Base-by-base conservation (phyloP, 2,888 invertebrate species). In the Salpingus planirostris region DNA sequence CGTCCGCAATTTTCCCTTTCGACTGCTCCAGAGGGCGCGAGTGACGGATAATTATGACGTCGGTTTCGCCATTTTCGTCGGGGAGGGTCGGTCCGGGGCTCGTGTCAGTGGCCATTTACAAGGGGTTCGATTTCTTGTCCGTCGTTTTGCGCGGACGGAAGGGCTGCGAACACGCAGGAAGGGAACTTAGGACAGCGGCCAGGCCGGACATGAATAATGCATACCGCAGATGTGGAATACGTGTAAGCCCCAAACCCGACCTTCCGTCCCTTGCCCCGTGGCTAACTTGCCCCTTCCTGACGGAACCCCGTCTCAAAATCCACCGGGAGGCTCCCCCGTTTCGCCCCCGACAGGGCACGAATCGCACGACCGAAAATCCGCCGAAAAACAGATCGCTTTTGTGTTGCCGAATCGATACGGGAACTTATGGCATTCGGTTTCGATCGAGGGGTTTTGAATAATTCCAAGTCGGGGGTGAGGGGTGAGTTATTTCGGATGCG, bases 141-240 rank as follows among this genome's bases (percentile, higher is more conserved):
- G 43, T 44, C 30, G 31, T 13, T 35, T 32, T 24, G 15, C 23
- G 23, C 31, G 37, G 36, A 35, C 31, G 27, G 37, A 29, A 36
- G 31, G 29, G 36, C 37, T 33, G 30, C 29, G 31, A 30, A 40
- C 38, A 36, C 28, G 28, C 13, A 35, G 35, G 24, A 27, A 11
- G 28, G 43, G 44, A 50, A 54, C 50, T 52, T 55, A 57, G 62
- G 62, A 60, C 63, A 62, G 54, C 62, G 62, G 62, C 58, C 61
- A 57, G 59, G 55, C 60, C 50, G 59, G 59, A 57, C 61, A 63
- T 65, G 64, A 64, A 65, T 65, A 61, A 65, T 65, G 64, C 62
- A 65, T 64, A 54, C 60, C 64, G 61, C 64, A 65, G 65, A 65
- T 65, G 65, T 59, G 60, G 64, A 64, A 63, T 62, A 62, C 64